phyloP scores from a whole-genome alignment of 2,113 vertebrate species.

The Melanotaenia duboulayi region DNA sequence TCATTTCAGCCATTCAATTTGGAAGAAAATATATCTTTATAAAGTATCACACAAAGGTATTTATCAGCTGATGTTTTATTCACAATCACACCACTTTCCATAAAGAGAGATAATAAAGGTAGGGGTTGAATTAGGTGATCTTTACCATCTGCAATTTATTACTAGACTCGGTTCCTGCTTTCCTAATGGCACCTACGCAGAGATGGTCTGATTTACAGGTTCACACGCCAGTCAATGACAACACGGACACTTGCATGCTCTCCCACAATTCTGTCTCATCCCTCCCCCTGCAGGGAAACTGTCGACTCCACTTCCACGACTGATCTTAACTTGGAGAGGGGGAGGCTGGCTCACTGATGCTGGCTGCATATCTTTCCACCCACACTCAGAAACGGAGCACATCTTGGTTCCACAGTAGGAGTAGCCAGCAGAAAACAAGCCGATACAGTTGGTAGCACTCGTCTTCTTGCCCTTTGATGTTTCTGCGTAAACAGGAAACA shows the following conservation, averaged over 20 bases:
- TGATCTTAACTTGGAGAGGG: constrained; percentile 34
- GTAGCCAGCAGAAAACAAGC: constrained; percentile 50
- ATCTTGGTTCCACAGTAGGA: constrained; percentile 33
- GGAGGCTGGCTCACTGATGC: constrained; percentile 24
- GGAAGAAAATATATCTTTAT: constrained; percentile 39
- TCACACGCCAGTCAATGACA: constrained; percentile 66
- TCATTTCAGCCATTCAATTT: constrained; percentile 44
- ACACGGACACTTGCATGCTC: constrained; percentile 42
- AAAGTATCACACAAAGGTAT: constrained; percentile 37
- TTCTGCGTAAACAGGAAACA: constrained; percentile 38
- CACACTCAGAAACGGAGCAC: constrained; percentile 24
- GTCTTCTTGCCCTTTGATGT: constrained; percentile 63
- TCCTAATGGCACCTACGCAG: constrained; percentile 51
- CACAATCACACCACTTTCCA: constrained; percentile 28
- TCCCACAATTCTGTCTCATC: constrained; percentile 4
- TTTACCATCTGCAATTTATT: constrained; percentile 54
- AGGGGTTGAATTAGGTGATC: constrained; percentile 44
- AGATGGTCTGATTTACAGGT: constrained; percentile 59
- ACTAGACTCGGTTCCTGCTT: constrained; percentile 23
- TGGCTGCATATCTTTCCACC: constrained; percentile 31
- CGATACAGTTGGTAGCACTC: constrained; percentile 50
- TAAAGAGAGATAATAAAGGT: constrained; percentile 22
- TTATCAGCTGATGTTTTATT: constrained; percentile 25
- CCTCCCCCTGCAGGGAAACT: constrained; percentile 42
- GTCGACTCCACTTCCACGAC: constrained; percentile 33